Evolutionary conservation across 2,888 invertebrate species (phyloP).

Genomic region (Trimorus sp.): DNA sequence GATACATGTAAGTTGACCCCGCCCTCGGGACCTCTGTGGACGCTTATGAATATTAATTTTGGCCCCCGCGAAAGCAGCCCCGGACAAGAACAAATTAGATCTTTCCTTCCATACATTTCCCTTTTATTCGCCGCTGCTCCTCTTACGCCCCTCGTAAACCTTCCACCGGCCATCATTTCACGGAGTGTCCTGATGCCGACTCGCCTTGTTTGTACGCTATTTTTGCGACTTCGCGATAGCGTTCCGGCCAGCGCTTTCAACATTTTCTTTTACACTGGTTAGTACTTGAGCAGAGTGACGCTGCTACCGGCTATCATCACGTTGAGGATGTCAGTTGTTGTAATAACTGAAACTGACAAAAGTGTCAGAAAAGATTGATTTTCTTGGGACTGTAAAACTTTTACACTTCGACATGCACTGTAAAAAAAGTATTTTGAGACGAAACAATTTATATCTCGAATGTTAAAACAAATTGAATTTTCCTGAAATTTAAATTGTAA

Average conservation of each 20-base stretch:
- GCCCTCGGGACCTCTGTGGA: slow-evolving; percentile 81
- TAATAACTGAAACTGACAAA: too few relatives aligned
- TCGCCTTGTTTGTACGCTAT: slow-evolving; percentile 55
- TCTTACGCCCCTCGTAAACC: slow-evolving; percentile 62
- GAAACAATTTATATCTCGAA: too few relatives aligned
- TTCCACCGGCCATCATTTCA: slow-evolving; percentile 58
- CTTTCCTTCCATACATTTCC: slow-evolving; percentile 81
- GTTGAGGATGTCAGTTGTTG: too few relatives aligned
- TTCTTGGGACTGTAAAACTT: too few relatives aligned
- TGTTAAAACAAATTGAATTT: too few relatives aligned
- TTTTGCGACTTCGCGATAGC: slow-evolving; percentile 56
- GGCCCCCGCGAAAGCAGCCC: slow-evolving; percentile 75
- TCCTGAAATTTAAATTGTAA: too few relatives aligned
- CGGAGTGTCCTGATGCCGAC: slow-evolving; percentile 50
- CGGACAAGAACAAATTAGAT: slow-evolving; percentile 82
- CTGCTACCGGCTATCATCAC: too few relatives aligned
- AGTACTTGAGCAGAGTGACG: too few relatives aligned
- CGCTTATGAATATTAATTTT: slow-evolving; percentile 82
- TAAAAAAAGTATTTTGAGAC: too few relatives aligned
- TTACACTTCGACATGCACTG: too few relatives aligned
- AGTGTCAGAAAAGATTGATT: too few relatives aligned
- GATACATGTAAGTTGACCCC: slow-evolving; percentile 57
- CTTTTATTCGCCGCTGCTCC: slow-evolving; percentile 77
- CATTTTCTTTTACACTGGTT: too few relatives aligned
- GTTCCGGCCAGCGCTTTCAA: slow-evolving; percentile 21